Conservation (phyloP, 2,113 vertebrate genomes). For the Cichladusa arquata region DNA sequence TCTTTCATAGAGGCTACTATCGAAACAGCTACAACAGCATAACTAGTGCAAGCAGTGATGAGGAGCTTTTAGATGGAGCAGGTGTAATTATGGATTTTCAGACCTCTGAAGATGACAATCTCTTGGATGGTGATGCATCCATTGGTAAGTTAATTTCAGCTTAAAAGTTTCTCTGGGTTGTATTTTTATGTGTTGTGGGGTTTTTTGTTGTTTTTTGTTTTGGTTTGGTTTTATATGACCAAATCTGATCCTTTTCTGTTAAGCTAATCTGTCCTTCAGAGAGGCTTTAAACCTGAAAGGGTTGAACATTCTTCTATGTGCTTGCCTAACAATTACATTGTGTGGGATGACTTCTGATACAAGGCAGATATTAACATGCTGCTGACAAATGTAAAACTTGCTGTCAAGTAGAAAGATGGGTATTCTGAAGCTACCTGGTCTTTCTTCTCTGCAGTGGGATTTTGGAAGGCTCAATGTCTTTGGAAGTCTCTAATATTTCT, state of each 20-base stretch:
- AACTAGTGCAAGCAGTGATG: slow-evolving; percentile 96
- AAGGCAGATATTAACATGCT: neutral
- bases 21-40: slow-evolving; percentile 99
- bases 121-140: slow-evolving; percentile 92
- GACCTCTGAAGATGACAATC: slow-evolving; percentile 98
- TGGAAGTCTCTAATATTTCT: neutral
- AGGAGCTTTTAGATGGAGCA: slow-evolving; percentile 95
- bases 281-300: neutral
- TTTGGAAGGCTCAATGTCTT: neutral
- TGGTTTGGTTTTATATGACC: neutral
- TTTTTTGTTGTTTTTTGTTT: neutral
- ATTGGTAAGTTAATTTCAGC: slow-evolving; percentile 79
- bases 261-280: neutral
- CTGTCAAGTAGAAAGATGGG: neutral
- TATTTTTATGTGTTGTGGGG: neutral
- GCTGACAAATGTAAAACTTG: neutral
- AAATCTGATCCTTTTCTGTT: neutral
- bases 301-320: neutral
- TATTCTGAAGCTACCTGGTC: neutral
- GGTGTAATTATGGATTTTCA: slow-evolving; percentile 98
- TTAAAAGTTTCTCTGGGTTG: neutral
- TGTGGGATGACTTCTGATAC: neutral
- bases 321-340: neutral
- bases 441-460: neutral
- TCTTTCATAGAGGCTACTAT: slow-evolving; percentile 95